Evolutionary conservation across 1,140 invertebrate genomes (phyloP).

Genomic region (Achroia grisella): DNA sequence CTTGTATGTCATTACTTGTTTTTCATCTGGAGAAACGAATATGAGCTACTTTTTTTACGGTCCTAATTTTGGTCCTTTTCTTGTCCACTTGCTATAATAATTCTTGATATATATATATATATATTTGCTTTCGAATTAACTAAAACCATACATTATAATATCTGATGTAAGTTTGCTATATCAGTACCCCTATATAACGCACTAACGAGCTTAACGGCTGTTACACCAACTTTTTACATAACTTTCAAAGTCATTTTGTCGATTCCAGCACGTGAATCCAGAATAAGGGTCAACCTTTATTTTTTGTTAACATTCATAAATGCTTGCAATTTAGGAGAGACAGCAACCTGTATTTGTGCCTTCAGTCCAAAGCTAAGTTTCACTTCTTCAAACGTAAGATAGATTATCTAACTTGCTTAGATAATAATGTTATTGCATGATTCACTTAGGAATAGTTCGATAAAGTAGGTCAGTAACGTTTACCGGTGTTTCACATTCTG

Average conservation of each 20-base stretch:
- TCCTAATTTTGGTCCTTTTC: too few species aligned
- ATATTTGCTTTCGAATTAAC: too few species aligned
- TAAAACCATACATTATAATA: too few species aligned
- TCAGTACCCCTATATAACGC: not conserved
- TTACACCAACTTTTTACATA: slow-evolving; percentile 20
- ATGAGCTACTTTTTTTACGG: too few species aligned
- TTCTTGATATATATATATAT: too few species aligned
- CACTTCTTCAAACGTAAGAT: not conserved
- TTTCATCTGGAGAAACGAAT: too few species aligned
- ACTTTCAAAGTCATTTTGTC: slow-evolving; percentile 17
- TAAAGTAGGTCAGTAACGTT: too few species aligned
- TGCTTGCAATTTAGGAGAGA: not conserved
- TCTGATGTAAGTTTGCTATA: not conserved
- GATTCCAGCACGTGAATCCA: slow-evolving; percentile 16
- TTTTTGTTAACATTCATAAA: slow-evolving; percentile 13
- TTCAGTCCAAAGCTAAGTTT: not conserved
- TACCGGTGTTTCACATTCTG: too few species aligned
- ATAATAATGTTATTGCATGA: not conserved
- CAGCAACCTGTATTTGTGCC: not conserved
- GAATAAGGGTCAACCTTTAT: slow-evolving; percentile 9
- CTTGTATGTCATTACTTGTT: too few species aligned
- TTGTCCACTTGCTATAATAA: too few species aligned
- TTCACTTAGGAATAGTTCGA: too few species aligned
- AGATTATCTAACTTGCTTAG: not conserved
- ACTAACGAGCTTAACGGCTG: slow-evolving; percentile 18